Evolutionary conservation across 2,888 invertebrate genomes (phyloP).

Genomic region (Melieria omissa): DNA sequence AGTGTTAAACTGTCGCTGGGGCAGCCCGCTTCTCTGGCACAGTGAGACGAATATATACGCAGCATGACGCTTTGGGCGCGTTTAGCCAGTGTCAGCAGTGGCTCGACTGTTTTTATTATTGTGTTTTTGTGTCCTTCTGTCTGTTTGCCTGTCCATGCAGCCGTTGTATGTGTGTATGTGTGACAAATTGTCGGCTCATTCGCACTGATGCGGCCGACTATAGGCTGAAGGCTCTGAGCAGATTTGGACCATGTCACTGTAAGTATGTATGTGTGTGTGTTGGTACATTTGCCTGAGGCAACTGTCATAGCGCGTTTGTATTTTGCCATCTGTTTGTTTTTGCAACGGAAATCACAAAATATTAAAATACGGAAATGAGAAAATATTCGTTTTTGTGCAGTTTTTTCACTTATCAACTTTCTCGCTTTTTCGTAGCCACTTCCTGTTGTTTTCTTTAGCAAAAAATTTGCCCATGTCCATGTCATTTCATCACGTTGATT

Average conservation of each 20-base stretch:
- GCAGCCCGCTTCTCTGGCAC: no score
- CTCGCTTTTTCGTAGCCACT: conserved; percentile 14
- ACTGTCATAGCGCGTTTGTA: conserved; percentile 45
- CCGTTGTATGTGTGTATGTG: conserved; percentile 18
- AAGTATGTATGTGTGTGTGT: conserved; percentile 1
- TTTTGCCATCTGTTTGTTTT: conserved; percentile 25
- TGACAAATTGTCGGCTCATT: conserved; percentile 18
- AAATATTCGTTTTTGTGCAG: conserved; percentile 42
- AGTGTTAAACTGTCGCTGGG: no score
- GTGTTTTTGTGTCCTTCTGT: background rate
- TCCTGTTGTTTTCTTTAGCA: background rate
- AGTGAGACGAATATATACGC: no score
- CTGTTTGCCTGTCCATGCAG: conserved; percentile 29
- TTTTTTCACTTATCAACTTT: background rate
- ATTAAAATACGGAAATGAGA: conserved; percentile 55
- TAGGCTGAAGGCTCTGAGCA: background rate
- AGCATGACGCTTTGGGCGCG: no score
- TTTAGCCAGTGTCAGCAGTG: no score
- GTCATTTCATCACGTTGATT: no score
- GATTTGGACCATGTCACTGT: conserved; percentile 5
- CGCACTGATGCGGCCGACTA: background rate
- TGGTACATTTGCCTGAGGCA: background rate
- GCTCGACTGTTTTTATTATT: no score
- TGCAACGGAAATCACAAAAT: conserved; percentile 50
- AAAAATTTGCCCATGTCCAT: no score